Conservation (phyloP, 2,113 vertebrate species). For the Ammodytes dubius region DNA sequence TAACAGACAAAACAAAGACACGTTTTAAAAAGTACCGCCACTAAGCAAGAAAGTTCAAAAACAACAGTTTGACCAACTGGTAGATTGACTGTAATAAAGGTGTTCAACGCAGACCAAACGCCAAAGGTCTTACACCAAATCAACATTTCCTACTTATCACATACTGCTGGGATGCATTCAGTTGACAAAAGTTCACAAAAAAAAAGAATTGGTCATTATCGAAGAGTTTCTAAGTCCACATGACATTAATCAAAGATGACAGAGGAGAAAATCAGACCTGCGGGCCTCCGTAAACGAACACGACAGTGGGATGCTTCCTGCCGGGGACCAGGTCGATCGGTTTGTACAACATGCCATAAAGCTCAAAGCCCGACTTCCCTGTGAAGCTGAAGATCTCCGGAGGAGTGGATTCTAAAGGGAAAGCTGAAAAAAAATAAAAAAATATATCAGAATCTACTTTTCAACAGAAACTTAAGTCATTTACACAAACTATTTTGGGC, state of each 20-base stretch:
- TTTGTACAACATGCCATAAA: slow-evolving; percentile 96
- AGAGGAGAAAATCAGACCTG: slow-evolving; percentile 84
- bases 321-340: slow-evolving; percentile 90
- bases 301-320: slow-evolving; percentile 93
- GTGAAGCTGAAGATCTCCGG: slow-evolving; percentile 95
- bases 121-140: not conserved
- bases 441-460: not conserved
- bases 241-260: not conserved
- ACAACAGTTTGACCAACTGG: too few relatives aligned
- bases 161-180: not conserved
- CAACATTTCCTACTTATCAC: not conserved
- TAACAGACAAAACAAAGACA: too few relatives aligned
- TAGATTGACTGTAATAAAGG: too few relatives aligned
- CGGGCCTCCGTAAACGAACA: slow-evolving; percentile 95
- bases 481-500: not conserved
- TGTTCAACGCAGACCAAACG: too few relatives aligned
- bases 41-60: too few relatives aligned
- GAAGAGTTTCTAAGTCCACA: not conserved
- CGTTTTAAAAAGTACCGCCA: too few relatives aligned
- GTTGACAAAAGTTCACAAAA: not conserved
- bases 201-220: not conserved
- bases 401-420: slow-evolving; percentile 87
- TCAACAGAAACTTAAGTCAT: not conserved
- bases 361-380: slow-evolving; percentile 88
- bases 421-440: slow-evolving; percentile 77